Conservation (phyloP, 2,888 invertebrate genomes). For the Pilophorus perplexus region DNA sequence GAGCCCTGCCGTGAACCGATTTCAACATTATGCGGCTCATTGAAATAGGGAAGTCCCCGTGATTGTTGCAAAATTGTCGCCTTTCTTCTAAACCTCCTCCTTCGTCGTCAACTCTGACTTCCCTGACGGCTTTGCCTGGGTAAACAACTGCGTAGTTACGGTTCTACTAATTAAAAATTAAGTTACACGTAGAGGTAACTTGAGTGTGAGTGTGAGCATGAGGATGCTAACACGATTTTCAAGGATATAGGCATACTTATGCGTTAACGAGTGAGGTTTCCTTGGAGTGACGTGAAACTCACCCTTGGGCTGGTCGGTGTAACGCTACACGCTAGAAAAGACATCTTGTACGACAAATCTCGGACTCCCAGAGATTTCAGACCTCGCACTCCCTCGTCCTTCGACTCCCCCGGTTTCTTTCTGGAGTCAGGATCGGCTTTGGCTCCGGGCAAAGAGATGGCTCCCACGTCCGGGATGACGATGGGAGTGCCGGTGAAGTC, state of each 20-base stretch:
- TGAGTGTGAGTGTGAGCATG: no score
- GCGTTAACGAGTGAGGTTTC: background rate
- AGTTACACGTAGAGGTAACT: no score
- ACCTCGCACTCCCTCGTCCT: slow-evolving; percentile 83
- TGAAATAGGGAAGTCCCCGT: no score
- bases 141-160: no score
- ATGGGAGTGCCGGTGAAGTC: slow-evolving; percentile 95
- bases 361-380: slow-evolving; percentile 81
- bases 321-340: slow-evolving; percentile 92
- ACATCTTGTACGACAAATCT: slow-evolving; percentile 82
- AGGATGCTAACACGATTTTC: no score
- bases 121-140: no score
- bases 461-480: slow-evolving; percentile 94
- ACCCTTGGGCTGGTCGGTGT: slow-evolving; percentile 78
- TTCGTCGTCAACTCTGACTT: no score
- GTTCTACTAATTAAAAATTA: no score
- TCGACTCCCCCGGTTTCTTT: slow-evolving; percentile 57
- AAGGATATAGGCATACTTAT: background rate
- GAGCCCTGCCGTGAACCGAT: no score
- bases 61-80: no score
- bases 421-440: slow-evolving; percentile 64
- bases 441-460: slow-evolving; percentile 80
- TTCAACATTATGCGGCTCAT: no score
- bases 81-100: no score
- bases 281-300: slow-evolving; percentile 45